These are phyloP conservation scores for Baryphthengus martii DNA, from an alignment of 2,113 vertebrate genomes.

Conservation along the genomic window DNA sequence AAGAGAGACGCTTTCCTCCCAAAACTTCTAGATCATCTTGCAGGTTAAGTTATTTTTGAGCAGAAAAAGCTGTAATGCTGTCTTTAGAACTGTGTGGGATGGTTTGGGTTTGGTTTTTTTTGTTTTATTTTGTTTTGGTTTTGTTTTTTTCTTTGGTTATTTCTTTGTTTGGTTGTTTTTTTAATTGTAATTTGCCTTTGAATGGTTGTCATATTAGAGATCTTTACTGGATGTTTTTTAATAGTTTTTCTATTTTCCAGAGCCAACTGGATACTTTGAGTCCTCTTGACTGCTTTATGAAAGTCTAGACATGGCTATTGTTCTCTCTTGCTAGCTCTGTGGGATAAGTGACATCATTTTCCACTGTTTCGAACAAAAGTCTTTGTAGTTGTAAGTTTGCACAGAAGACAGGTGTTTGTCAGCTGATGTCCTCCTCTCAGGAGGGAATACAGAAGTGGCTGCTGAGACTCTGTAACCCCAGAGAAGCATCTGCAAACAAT, in stretches of 20 bases:
- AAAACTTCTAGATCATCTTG: background rate
- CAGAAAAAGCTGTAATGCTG: background rate
- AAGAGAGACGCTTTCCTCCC: background rate
- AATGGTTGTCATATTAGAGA: background rate
- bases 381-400: fast-evolving
- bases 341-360: background rate
- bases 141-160: no score
- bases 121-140: background rate
- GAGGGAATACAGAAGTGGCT: background rate
- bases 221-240: background rate
- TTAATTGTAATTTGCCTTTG: background rate
- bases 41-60: background rate
- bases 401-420: background rate
- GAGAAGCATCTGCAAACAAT: background rate
- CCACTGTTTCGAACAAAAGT: background rate
- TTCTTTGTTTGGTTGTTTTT: no score
- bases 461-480: background rate
- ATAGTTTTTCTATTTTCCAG: background rate
- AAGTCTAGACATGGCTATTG: background rate
- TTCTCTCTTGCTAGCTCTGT: background rate
- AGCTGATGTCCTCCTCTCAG: background rate
- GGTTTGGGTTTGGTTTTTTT: no score
- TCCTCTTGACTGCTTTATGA: background rate
- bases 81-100: background rate
- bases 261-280: background rate